Evolutionary conservation across 1,140 invertebrate genomes (phyloP).

Genomic region (Probaryconus sp.): DNA sequence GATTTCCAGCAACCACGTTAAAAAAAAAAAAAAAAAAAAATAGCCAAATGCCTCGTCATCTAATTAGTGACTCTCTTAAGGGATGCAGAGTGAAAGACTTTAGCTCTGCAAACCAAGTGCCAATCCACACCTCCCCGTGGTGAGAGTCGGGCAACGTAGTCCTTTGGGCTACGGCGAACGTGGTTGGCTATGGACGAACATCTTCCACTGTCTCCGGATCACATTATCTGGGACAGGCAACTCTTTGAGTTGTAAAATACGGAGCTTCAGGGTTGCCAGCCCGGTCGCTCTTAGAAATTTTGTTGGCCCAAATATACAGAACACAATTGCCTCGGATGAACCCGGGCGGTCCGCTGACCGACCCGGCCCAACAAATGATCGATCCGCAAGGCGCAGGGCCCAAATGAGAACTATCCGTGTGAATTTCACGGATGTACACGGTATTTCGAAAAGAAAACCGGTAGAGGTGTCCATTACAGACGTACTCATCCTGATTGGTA

Average conservation of each 20-base stretch:
- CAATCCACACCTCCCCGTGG: too few relatives aligned
- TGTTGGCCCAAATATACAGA: slow-evolving; percentile 4
- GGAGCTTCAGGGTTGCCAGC: slow-evolving; percentile 6
- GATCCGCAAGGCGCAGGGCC: not conserved
- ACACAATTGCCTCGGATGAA: not conserved
- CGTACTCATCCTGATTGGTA: slow-evolving; percentile 28
- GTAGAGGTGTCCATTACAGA: slow-evolving; percentile 19
- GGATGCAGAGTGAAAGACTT: too few relatives aligned
- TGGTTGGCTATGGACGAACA: too few relatives aligned
- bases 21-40: too few relatives aligned
- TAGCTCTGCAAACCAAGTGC: too few relatives aligned
- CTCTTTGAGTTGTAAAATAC: too few relatives aligned
- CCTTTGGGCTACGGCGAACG: too few relatives aligned
- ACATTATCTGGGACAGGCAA: too few relatives aligned
- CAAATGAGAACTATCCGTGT: not conserved
- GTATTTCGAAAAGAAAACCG: slow-evolving; percentile 4
- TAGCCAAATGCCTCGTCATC: slow-evolving; percentile 68
- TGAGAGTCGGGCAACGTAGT: too few relatives aligned
- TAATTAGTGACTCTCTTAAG: slow-evolving; percentile 77
- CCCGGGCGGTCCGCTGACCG: not conserved
- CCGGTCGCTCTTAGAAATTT: not conserved
- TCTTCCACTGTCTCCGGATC: too few relatives aligned
- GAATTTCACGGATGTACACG: not conserved
- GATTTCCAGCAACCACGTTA: too few relatives aligned
- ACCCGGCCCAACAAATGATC: not conserved